Conservation (phyloP, 2,797 vertebrate species). For the Anabacerthia variegaticeps region DNA sequence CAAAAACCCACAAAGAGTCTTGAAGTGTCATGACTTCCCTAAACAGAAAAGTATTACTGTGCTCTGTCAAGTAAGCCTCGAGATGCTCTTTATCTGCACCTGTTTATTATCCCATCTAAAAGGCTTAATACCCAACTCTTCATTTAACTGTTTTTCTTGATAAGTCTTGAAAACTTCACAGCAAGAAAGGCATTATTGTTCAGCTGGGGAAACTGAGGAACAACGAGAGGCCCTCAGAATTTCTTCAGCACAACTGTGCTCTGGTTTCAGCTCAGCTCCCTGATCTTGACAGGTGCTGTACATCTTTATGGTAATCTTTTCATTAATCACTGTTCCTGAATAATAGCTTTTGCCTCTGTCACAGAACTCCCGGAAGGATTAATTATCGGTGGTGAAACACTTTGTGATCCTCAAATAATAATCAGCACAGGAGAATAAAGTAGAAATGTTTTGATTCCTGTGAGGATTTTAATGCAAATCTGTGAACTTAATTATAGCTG, state of each 20-base stretch:
- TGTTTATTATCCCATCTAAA: background rate
- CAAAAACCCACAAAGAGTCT: background rate
- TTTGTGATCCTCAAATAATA: background rate
- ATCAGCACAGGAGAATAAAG: background rate
- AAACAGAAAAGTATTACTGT: background rate
- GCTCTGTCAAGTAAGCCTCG: background rate
- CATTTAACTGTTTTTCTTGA: background rate
- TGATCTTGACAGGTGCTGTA: background rate
- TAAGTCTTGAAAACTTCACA: background rate
- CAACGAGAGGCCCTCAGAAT: background rate
- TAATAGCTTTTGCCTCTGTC: background rate
- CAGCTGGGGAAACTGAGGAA: background rate
- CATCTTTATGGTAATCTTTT: background rate
- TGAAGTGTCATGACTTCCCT: background rate
- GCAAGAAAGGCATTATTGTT: background rate
- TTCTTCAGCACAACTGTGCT: background rate
- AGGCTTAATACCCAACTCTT: background rate
- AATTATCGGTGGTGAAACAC: background rate
- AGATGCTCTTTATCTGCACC: background rate
- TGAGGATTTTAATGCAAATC: background rate
- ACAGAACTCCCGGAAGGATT: background rate
- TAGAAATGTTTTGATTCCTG: background rate
- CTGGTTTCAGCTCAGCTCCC: background rate
- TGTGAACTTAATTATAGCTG: constrained; percentile 8
- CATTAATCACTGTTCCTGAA: background rate